Evolutionary conservation across 2,797 vertebrate genomes (phyloP), one percentile per base, ranked within the genome.

Genomic region (Momotus momota): DNA sequence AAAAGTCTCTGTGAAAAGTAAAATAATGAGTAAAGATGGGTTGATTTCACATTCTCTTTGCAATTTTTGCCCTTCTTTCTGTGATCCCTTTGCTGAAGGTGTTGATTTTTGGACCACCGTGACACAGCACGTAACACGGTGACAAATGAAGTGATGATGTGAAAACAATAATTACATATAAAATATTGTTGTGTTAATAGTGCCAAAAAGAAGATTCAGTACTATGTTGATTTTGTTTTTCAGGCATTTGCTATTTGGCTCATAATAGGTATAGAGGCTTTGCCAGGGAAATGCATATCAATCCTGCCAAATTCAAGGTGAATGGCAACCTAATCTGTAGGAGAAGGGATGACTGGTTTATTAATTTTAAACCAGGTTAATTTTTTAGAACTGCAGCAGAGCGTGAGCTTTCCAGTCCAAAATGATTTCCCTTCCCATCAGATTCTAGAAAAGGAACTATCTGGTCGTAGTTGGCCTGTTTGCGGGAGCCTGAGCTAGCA

Each of bases 121-220:
- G 49, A 84, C 33, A 25, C 48, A 78, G 54, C 1, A 0, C 17
- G 2, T 81, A 83, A 45, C 25, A 29, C 51, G 60, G 55, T 89
- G 65, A 94, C 48, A 81, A 95, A 93, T 90, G 31, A 94, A 86
- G 62, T 91, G 70, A 38, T 90, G 85, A 95, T 70, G 70, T 83
- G 72, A 86, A 88, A 91, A 75, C 86, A 78, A 58, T 78, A 72
- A 90, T 97, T 91, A 40, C 7, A 0, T 81, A 55, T 58, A 66
- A 84, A 79, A 66, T 78, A 67, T n/a, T 21, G 5, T 35, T 62
- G 13, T 31, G 27, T 40, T 93, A 65, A 52, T 73, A 3, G 38
- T 84, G 77, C 82, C 57, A 66, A 73, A 91, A 40, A 79, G 73
- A 90, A 81, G 77, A n/a, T 60, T 78, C 7, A 0, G 41, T 89